phyloP scores from a whole-genome alignment of 1,140 invertebrate species.

The Scaptomyza graminum region DNA sequence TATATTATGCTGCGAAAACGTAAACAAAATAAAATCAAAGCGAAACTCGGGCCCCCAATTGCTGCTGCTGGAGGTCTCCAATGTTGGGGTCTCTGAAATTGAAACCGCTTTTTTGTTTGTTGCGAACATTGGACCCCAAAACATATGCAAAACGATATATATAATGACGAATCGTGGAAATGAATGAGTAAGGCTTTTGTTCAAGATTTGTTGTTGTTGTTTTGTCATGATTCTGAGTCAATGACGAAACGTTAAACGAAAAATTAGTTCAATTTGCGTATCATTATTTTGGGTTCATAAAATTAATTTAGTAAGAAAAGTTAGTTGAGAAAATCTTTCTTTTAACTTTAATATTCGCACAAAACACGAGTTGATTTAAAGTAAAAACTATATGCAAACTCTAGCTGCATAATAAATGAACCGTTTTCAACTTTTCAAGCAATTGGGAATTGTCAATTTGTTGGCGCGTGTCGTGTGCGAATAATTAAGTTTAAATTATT shows the following conservation, averaged over 20 bases:
- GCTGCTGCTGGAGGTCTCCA: conserved; percentile 2
- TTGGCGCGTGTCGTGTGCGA: too few species aligned
- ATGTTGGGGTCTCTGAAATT: conserved; percentile 1
- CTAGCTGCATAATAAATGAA: too few species aligned
- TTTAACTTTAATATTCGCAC: too few species aligned
- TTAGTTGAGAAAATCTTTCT: too few species aligned
- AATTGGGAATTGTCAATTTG: too few species aligned
- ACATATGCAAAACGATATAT: background rate
- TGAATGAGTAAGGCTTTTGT: conserved; percentile 1
- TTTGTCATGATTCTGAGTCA: too few species aligned
- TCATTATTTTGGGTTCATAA: too few species aligned
- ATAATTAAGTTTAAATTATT: conserved; percentile 51
- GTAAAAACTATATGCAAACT: background rate
- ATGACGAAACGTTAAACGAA: background rate
- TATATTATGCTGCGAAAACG: conserved; percentile 1
- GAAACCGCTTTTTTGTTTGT: conserved; percentile 19
- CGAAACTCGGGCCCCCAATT: conserved; percentile 3
- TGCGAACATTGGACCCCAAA: conserved; percentile 24
- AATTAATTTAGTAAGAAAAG: too few species aligned
- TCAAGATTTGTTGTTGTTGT: background rate
- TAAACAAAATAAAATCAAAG: conserved; percentile 34
- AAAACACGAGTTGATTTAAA: too few species aligned
- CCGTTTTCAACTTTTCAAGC: too few species aligned
- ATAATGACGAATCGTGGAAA: conserved; percentile 9
- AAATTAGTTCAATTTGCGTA: background rate